phyloP scores from a whole-genome alignment of 2,113 vertebrate species.

The Boleophthalmus pectinirostris region DNA sequence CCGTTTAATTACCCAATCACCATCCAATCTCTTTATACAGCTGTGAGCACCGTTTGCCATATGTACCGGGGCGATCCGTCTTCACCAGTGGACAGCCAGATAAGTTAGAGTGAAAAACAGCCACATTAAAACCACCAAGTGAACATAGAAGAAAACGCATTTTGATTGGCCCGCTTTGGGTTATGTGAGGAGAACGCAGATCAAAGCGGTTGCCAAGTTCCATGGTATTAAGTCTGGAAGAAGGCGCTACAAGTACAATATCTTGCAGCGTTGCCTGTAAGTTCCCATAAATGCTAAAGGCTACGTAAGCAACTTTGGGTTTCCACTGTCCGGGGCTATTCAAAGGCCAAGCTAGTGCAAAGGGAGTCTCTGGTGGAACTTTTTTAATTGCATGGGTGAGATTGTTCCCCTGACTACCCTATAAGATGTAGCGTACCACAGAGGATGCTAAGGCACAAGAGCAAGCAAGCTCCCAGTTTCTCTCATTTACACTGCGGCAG shows the following conservation, averaged over 20 bases:
- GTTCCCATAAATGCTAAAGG: constrained; percentile 53
- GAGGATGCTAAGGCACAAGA: constrained; percentile 19
- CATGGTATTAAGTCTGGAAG: constrained; percentile 22
- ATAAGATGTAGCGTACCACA: constrained; percentile 7
- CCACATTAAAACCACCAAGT: constrained; percentile 7
- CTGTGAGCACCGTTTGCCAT: constrained; percentile 50
- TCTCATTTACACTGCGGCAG: constrained; percentile 28
- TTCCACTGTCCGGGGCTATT: constrained; percentile 5
- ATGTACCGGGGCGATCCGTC: constrained; percentile 53
- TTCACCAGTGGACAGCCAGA: constrained; percentile 47
- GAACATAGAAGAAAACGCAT: neutral
- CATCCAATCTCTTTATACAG: constrained; percentile 41
- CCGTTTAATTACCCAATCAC: constrained; percentile 57
- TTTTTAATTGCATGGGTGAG: constrained; percentile 15
- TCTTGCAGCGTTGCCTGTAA: constrained; percentile 39
- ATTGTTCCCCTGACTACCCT: constrained; percentile 2
- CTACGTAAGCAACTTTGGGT: constrained; percentile 51
- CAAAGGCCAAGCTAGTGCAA: constrained; percentile 4
- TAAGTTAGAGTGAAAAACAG: constrained; percentile 26
- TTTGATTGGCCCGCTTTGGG: neutral
- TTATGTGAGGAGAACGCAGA: constrained; percentile 32
- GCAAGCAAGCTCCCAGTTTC: constrained; percentile 23
- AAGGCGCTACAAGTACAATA: constrained; percentile 30
- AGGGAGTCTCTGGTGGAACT: constrained; percentile 9
- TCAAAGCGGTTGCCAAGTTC: constrained; percentile 24